These are phyloP conservation scores for Silurus asotus DNA, from an alignment of 2,113 vertebrate genomes.

Conservation along the genomic window DNA sequence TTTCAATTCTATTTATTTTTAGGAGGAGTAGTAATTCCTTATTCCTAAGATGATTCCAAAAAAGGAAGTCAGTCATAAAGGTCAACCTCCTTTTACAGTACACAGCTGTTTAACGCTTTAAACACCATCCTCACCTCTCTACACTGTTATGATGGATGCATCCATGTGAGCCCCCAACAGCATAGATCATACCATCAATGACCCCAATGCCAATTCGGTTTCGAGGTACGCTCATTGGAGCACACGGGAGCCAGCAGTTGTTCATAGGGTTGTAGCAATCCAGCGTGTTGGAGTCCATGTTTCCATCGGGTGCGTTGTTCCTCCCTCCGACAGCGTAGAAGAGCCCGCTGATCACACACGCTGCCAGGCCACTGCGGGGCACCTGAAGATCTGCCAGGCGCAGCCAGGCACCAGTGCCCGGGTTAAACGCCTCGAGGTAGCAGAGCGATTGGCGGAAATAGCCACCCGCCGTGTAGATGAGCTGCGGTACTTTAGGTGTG, in stretches of 20 bases:
- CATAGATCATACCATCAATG: constrained; percentile 90
- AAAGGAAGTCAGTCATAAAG: neutral
- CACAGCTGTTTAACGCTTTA: neutral
- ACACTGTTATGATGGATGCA: constrained; percentile 90
- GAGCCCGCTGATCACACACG: constrained; percentile 87
- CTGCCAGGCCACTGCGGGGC: constrained; percentile 87
- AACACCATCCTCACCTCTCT: constrained; percentile 76
- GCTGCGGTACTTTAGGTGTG: constrained; percentile 84
- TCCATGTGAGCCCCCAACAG: constrained; percentile 89
- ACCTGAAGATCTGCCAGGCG: constrained; percentile 82
- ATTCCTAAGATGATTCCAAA: neutral
- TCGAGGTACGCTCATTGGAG: constrained; percentile 87
- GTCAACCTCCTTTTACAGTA: neutral
- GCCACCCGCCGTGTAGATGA: constrained; percentile 89
- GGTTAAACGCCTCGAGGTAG: constrained; percentile 86
- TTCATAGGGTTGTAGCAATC: constrained; percentile 96
- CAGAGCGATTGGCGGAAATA: constrained; percentile 87
- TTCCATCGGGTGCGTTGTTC: constrained; percentile 90
- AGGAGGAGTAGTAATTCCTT: neutral
- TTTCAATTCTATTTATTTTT: too few species aligned
- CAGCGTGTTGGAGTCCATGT: constrained; percentile 86
- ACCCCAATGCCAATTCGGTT: constrained; percentile 91
- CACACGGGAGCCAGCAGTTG: constrained; percentile 87
- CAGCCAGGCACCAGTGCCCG: constrained; percentile 78
- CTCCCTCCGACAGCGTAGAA: constrained; percentile 89